Conservation (phyloP, 1,140 invertebrate genomes). For the Zaprionus ornatus region DNA sequence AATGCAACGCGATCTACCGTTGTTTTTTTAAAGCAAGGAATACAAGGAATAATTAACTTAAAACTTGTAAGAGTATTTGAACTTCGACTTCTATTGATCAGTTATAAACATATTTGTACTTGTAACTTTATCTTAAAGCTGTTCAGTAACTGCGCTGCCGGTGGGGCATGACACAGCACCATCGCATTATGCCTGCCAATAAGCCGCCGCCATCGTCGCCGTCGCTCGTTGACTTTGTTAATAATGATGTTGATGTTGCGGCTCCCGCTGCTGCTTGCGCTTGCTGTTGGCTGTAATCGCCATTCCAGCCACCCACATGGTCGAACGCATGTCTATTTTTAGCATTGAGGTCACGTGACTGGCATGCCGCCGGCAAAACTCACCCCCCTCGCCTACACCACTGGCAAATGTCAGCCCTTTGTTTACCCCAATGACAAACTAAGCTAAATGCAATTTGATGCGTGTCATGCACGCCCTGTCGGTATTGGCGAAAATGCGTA, state of each 20-base stretch:
- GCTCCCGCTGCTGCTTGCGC: conserved; percentile 20
- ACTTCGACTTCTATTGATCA: neutral
- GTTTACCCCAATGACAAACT: conserved; percentile 68
- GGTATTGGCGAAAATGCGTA: conserved; percentile 64
- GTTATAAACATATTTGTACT: conserved; percentile 11
- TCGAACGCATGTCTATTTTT: conserved; percentile 51
- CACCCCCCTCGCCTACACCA: neutral
- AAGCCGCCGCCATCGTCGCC: conserved; percentile 23
- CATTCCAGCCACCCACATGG: neutral
- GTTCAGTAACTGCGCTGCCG: neutral
- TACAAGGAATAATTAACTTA: neutral
- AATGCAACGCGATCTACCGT: neutral
- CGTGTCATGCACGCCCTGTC: conserved; percentile 57
- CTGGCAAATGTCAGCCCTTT: conserved; percentile 28
- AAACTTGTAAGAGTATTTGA: neutral
- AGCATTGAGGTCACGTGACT: conserved; percentile 74
- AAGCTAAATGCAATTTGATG: conserved; percentile 81
- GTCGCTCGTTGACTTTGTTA: conserved; percentile 69
- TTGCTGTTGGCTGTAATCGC: conserved; percentile 1
- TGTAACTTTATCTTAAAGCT: conserved; percentile 48
- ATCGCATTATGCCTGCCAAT: conserved; percentile 53
- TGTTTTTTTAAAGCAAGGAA: neutral
- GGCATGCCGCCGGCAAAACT: conserved; percentile 37
- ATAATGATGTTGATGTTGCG: conserved; percentile 68
- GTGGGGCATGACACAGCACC: conserved; percentile 43